Conservation (phyloP, 2,113 vertebrate species). For the Semicossyphus pulcher region DNA sequence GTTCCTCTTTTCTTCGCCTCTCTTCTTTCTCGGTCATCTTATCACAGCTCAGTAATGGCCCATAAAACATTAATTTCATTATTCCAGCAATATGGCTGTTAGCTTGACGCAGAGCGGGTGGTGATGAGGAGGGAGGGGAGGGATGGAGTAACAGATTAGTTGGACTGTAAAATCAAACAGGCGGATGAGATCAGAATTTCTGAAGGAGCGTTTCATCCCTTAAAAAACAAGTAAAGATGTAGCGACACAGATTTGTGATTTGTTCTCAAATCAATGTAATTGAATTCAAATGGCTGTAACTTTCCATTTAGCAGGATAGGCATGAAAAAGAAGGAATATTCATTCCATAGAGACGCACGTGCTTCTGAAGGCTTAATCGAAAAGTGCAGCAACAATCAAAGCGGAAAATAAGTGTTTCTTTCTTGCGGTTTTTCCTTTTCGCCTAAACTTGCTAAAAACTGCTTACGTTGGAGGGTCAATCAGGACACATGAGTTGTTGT, state of each 20-base stretch:
- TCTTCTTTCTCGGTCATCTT: conserved; percentile 52
- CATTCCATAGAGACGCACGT: not conserved
- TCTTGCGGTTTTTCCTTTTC: conserved; percentile 3
- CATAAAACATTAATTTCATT: conserved; percentile 81
- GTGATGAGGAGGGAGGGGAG: conserved; percentile 16
- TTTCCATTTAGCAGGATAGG: not conserved
- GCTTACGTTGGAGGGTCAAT: conserved; percentile 2
- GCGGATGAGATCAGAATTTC: conserved; percentile 12
- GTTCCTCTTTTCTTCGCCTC: conserved; percentile 7
- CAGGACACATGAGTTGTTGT: conserved; percentile 1
- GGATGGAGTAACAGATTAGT: conserved; percentile 44
- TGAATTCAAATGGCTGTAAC: conserved; percentile 21
- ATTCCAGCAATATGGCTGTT: conserved; percentile 65
- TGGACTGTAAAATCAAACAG: conserved; percentile 45
- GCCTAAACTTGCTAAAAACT: conserved; percentile 12
- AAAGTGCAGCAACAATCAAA: conserved; percentile 12
- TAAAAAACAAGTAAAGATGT: not conserved
- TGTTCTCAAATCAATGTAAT: conserved; percentile 24
- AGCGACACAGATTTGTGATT: not conserved
- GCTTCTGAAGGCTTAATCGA: conserved; percentile 25
- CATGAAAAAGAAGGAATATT: conserved; percentile 23
- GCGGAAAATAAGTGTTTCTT: too few relatives aligned
- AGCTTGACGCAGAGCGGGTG: conserved; percentile 40
- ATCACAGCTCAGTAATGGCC: conserved; percentile 71
- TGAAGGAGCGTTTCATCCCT: conserved; percentile 6